phyloP scores from a whole-genome alignment of 2,113 vertebrate species.

The Cryptomyrus ogoouensis region DNA sequence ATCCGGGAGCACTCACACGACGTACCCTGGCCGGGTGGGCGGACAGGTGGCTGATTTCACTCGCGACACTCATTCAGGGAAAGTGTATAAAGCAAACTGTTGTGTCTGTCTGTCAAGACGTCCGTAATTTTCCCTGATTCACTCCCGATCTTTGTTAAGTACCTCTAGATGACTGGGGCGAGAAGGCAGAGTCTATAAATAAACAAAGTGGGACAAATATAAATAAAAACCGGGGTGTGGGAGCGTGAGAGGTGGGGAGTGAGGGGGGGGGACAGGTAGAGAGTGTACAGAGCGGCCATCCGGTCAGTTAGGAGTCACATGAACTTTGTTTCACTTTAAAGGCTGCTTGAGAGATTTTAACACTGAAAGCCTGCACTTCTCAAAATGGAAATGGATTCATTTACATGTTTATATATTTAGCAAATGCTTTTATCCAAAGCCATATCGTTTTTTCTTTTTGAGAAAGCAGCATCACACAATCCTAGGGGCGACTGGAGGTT shows the following conservation, averaged over 20 bases:
- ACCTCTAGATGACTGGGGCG: neutral
- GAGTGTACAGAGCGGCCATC: neutral
- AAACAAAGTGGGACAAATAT: neutral
- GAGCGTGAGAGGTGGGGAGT: neutral
- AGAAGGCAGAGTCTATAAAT: neutral
- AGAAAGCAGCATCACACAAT: neutral
- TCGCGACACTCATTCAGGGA: neutral
- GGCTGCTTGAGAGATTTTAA: neutral
- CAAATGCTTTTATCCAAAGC: neutral
- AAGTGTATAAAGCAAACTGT: neutral
- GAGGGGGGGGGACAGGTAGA: neutral
- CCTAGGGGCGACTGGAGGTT: neutral
- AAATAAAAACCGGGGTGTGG: neutral
- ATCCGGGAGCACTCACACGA: neutral
- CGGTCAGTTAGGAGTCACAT: neutral
- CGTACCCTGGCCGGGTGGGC: neutral
- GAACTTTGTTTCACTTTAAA: neutral
- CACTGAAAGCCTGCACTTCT: neutral
- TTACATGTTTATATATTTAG: neutral
- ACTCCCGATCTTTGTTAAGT: neutral
- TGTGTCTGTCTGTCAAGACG: neutral
- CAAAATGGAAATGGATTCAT: neutral
- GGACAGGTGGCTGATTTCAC: neutral
- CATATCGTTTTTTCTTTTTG: neutral
- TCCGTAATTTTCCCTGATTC: neutral